Conservation (phyloP, 2,113 vertebrate genomes). For the Neomonachus schauinslandi region DNA sequence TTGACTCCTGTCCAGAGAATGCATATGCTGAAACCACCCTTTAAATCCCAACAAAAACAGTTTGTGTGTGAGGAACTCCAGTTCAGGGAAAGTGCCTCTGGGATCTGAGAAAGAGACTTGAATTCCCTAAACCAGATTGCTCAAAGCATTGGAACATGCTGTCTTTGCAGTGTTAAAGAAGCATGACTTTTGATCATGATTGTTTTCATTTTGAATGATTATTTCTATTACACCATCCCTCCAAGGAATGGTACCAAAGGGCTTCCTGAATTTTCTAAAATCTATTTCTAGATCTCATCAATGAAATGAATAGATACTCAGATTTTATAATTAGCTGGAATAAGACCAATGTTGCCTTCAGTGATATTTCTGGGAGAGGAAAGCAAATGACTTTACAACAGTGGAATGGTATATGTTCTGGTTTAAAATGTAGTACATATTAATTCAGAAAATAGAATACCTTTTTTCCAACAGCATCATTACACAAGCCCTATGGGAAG, state of each 20-base stretch:
- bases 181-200: conserved; percentile 53
- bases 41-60: conserved; percentile 21
- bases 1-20: conserved; percentile 5
- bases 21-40: neutral
- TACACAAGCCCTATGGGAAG: conserved; percentile 48
- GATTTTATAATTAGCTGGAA: conserved; percentile 61
- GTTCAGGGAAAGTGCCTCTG: neutral
- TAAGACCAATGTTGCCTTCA: neutral
- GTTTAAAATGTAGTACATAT: conserved; percentile 49
- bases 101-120: conserved; percentile 18
- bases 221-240: conserved; percentile 53
- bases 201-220: conserved; percentile 64
- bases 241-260: conserved; percentile 38
- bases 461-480: neutral
- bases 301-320: conserved; percentile 54
- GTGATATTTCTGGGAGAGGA: conserved; percentile 50
- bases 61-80: neutral
- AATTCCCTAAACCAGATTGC: conserved; percentile 48
- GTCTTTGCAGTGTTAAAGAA: conserved; percentile 59
- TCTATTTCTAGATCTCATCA: conserved; percentile 52
- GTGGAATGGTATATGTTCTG: neutral
- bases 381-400: conserved; percentile 55
- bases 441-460: conserved; percentile 28
- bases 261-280: conserved; percentile 54
- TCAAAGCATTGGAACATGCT: conserved; percentile 51